Evolutionary conservation across 2,113 vertebrate species (phyloP).

Genomic region (Gavialis gangeticus): DNA sequence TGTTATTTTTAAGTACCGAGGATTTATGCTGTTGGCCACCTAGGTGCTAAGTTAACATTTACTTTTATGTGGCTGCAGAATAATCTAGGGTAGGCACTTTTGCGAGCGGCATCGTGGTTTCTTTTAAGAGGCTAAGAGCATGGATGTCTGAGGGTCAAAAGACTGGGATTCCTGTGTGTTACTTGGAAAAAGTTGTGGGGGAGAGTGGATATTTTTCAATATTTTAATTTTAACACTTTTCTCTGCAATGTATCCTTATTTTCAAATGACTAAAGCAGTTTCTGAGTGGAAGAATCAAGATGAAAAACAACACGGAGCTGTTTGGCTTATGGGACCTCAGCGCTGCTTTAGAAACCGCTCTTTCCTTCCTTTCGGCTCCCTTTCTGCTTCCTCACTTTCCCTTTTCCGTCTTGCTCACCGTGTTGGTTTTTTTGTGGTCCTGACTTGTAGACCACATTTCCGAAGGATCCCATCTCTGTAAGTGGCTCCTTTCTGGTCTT

Average conservation of each 20-base stretch:
- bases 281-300: background rate
- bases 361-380: background rate
- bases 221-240: background rate
- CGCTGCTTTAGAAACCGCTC: background rate
- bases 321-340: background rate
- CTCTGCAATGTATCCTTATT: background rate
- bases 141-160: background rate
- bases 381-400: background rate
- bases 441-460: no score
- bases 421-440: background rate
- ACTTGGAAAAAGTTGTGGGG: background rate
- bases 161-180: background rate
- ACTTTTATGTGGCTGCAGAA: background rate
- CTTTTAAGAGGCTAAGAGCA: background rate
- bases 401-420: no score
- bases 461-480: background rate
- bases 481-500: background rate
- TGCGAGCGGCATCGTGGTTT: fast-evolving
- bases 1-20: slow-evolving; percentile 61
- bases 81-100: background rate
- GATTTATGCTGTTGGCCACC: background rate
- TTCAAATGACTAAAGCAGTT: background rate
- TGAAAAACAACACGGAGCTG: background rate
- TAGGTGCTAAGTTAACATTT: background rate
- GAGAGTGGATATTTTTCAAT: background rate